Percentiles rank a stretch among this genome's conserved stretches.
Conservation (phyloP, 2,888 invertebrate genomes). For the Pedicia rivosa region DNA sequence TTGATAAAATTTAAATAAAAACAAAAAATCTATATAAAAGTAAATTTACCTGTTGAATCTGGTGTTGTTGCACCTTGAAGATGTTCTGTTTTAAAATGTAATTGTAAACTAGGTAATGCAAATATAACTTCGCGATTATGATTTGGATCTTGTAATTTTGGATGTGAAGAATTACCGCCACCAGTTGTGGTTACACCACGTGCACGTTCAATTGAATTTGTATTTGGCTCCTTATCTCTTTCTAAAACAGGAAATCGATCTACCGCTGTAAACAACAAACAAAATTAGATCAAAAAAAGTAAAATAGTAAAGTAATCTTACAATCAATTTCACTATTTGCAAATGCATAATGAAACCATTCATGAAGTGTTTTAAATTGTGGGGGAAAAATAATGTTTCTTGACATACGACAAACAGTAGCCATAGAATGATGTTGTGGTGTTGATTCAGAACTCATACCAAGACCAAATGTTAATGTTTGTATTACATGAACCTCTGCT, state of each 20-base stretch:
- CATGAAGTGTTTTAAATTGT: slow-evolving; percentile 82
- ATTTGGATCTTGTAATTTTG: slow-evolving; percentile 57
- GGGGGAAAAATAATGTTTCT: slow-evolving; percentile 87
- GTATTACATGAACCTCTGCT: slow-evolving; percentile 68
- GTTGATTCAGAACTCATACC: slow-evolving; percentile 51
- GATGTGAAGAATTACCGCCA: slow-evolving; percentile 33
- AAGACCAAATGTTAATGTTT: slow-evolving; percentile 77
- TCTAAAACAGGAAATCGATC: slow-evolving; percentile 83
- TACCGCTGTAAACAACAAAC: slow-evolving; percentile 45
- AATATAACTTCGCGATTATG: slow-evolving; percentile 93
- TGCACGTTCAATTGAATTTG: slow-evolving; percentile 37
- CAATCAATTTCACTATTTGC: slow-evolving; percentile 89
- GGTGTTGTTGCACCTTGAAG: slow-evolving; percentile 61
- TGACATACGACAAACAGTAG: slow-evolving; percentile 83
- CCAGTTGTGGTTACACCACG: slow-evolving; percentile 31
- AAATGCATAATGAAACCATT: slow-evolving; percentile 96
- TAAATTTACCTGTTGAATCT: slow-evolving; percentile 38
- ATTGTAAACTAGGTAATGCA: slow-evolving; percentile 80
- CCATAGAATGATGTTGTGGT: slow-evolving; percentile 75
- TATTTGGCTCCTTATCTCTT: slow-evolving; percentile 47
- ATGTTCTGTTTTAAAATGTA: slow-evolving; percentile 88
- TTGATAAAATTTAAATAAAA: not conserved
- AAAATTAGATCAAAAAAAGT: slow-evolving; percentile 10
- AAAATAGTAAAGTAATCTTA: slow-evolving; percentile 28
- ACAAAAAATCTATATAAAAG: slow-evolving; percentile 5